Evolutionary conservation across 2,888 invertebrate genomes (phyloP).

Genomic region (Tipula confusa): DNA sequence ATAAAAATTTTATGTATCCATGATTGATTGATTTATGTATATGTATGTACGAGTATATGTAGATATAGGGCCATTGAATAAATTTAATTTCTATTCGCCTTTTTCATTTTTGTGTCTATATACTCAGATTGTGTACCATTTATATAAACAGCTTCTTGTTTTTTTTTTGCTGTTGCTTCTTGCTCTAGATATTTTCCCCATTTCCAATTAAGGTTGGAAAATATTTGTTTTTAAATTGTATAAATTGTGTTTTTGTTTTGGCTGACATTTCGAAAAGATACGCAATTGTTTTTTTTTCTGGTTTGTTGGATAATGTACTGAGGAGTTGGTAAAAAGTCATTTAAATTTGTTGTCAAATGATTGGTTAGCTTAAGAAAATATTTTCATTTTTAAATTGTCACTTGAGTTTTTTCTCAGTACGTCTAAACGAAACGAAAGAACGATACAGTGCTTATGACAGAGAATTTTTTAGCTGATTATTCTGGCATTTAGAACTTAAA

Average conservation of each 20-base stretch:
- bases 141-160: not conserved
- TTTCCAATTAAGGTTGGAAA: not conserved
- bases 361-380: too few species aligned
- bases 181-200: not conserved
- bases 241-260: not conserved
- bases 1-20: not conserved
- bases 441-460: too few species aligned
- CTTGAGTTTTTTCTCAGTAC: too few species aligned
- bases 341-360: too few species aligned
- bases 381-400: too few species aligned
- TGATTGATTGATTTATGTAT: slow-evolving; percentile 16
- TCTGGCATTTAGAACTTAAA: too few species aligned
- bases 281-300: not conserved
- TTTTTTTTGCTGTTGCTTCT: too few species aligned
- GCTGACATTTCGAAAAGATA: not conserved
- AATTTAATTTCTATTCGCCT: not conserved
- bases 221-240: not conserved
- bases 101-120: not conserved
- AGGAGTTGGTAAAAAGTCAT: too few species aligned
- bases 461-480: too few species aligned
- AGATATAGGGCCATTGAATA: not conserved
- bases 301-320: not conserved
- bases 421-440: too few species aligned
- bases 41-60: not conserved
- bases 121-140: not conserved